Base-by-base conservation (phyloP, 2,113 vertebrate genomes). In the Gavialis gangeticus region DNA sequence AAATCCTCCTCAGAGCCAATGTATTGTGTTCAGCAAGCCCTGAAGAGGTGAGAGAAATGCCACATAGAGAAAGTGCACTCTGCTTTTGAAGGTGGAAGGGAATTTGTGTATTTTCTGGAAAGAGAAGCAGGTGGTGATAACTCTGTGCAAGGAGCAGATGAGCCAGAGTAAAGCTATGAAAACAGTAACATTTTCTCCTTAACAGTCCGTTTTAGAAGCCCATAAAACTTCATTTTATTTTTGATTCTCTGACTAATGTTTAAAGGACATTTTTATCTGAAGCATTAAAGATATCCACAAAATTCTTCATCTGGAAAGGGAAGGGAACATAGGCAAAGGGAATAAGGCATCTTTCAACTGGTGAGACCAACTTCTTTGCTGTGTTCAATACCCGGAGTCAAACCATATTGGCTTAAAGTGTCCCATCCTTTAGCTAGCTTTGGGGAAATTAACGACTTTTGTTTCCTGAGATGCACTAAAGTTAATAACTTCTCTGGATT, bases 21-120 rank as follows among this genome's bases (percentile, higher is more conserved):
- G 58, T 87, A 21, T 94, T 94, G 96, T 96, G 25, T 89, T 13
- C 84, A 69, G 46, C 57, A 59, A 91, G 59, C 28, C 64, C 16
- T 92, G 75, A 11, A 7, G 57, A 82, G 34, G 62, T 93, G 58
- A 97, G 81, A 62, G 58, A 94, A 87, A 14, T 69, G 37, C 76
- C 82, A 87, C 21, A 13, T 92, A 92, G 80, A 30, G 21, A 91
- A 91, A 71, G 79, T 64, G 22, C 17, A 11, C 34, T 96, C 64
- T 19, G 5, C 0, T 91, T 89, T 75, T 54, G 67, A 54, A 85
- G 19, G 34, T 85, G 67, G 55, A 73, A 82, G 3, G 30, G 73
- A 87, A 64, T 78, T 96, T 87, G 57, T 89, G 64, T 95, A 22
- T 94, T 92, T 37, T 78, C 2, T n/a, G 87, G 28, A 93, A 92